These are phyloP conservation scores for Agrotis segetum DNA, from an alignment of 2,888 invertebrate genomes.

Conservation along the genomic window DNA sequence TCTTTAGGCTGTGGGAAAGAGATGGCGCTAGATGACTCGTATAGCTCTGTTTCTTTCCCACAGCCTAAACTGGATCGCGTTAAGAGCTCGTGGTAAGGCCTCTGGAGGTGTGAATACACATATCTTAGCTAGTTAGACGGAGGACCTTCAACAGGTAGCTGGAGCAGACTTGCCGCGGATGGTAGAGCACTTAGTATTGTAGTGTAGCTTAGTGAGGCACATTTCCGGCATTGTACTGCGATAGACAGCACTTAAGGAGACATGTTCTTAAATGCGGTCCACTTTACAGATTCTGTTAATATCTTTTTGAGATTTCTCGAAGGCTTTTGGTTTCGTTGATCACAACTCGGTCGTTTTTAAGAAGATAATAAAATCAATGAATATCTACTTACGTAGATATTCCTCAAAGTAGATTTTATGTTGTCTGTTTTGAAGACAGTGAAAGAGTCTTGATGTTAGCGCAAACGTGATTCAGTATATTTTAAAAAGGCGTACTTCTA, in stretches of 20 bases:
- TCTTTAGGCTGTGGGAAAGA: too few species aligned
- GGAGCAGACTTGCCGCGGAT: neutral
- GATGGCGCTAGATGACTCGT: too few species aligned
- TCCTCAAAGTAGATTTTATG: neutral
- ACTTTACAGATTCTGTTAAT: neutral
- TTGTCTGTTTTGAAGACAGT: neutral
- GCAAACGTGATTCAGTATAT: neutral
- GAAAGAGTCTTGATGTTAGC: neutral
- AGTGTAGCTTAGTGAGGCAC: neutral
- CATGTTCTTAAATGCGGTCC: neutral
- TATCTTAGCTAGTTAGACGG: neutral
- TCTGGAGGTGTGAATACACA: neutral
- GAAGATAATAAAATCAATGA: neutral
- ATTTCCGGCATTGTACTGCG: neutral
- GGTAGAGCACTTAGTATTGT: neutral
- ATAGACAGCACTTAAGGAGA: neutral
- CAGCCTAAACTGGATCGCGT: too few species aligned
- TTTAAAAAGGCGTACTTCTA: neutral
- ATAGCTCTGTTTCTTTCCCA: too few species aligned
- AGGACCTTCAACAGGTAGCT: neutral
- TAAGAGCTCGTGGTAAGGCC: too few species aligned
- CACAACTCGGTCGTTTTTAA: neutral
- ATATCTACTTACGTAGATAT: neutral
- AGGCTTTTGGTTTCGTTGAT: neutral
- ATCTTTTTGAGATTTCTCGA: neutral